Base-by-base conservation (phyloP, 2,888 invertebrate genomes). In the Limulus polyphemus region DNA sequence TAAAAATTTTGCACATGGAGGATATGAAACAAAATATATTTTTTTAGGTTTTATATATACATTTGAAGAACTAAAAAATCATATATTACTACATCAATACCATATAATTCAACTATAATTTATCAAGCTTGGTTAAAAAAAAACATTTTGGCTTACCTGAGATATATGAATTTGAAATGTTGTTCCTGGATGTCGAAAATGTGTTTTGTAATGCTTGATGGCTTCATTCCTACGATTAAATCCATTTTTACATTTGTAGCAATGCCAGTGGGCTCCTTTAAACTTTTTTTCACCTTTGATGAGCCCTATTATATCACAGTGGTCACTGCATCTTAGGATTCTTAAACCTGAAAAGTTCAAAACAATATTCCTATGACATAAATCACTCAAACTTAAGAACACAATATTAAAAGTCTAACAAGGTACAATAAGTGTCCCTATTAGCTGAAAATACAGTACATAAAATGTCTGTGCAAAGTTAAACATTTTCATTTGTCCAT, bases 241-340 rank as follows among this genome's bases (percentile, higher is more conserved):
- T 3, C 76, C 76, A 70, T 76, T 76, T 11, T 72, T 68, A 67
- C 76, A 76, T 46, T 73, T 72, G 65, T 75, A 76, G 63, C 76
- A 76, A 61, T 76, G 76, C 76, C 76, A 76, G 70, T 76, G 76
- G 54, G 76, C 74, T 59, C 76, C 74, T 65, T 75, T 75, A 68
- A 76, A 75, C 59, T 74, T 74, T 68, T 76, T 76, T 68, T 74
- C 73, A 58, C 75, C 75, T 66, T 76, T 76, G 60, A 76, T 76
- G 12, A 75, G 72, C 48, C 76, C 76, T n/a, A 75, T 74, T 56
- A 76, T 75, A 62, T 75, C 75, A 68, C 76, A 76, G 60, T 73
- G 72, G 63, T 75, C 75, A 72, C 75, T 75, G 57, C 76, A 76
- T 11, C 76, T 69, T 11, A 76, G 64, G 48, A 76, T 72, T 66